Conservation (phyloP, 2,113 vertebrate genomes). For the Aplodontia rufa region DNA sequence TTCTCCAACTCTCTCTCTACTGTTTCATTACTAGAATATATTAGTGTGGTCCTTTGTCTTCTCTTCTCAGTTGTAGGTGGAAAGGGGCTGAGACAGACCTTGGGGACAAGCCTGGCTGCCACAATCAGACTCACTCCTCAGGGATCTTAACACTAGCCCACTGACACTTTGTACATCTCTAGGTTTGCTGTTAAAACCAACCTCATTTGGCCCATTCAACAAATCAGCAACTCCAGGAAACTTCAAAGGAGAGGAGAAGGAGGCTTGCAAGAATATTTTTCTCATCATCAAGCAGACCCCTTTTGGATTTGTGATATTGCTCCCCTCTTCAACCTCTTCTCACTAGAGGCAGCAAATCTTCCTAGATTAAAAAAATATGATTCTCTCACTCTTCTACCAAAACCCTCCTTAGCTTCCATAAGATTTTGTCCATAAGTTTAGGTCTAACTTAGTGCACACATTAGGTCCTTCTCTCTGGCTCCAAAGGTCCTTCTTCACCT, state of each 20-base stretch:
- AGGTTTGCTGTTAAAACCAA: not conserved
- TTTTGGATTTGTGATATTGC: not conserved
- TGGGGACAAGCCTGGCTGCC: not conserved
- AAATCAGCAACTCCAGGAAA: not conserved
- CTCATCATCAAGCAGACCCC: not conserved
- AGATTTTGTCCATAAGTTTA: not conserved
- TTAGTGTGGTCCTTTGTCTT: not conserved
- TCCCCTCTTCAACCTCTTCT: not conserved
- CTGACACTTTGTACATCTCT: not conserved
- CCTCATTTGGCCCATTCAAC: not conserved
- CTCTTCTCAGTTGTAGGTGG: not conserved
- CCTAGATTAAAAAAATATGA: not conserved
- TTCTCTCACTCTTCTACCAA: not conserved
- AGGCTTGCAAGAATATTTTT: not conserved
- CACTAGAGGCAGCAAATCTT: not conserved
- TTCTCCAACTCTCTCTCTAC: not conserved
- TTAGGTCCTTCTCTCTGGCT: not conserved
- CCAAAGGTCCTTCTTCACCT: not conserved
- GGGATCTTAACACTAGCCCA: not conserved
- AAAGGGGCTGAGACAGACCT: not conserved
- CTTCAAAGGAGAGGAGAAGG: not conserved
- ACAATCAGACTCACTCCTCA: not conserved
- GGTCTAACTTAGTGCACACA: not conserved
- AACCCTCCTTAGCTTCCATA: not conserved
- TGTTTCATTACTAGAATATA: not conserved